Evolutionary conservation across 2,113 vertebrate genomes (phyloP), one percentile per base, ranked within the genome.

Genomic region (Xenopus tropicalis): DNA sequence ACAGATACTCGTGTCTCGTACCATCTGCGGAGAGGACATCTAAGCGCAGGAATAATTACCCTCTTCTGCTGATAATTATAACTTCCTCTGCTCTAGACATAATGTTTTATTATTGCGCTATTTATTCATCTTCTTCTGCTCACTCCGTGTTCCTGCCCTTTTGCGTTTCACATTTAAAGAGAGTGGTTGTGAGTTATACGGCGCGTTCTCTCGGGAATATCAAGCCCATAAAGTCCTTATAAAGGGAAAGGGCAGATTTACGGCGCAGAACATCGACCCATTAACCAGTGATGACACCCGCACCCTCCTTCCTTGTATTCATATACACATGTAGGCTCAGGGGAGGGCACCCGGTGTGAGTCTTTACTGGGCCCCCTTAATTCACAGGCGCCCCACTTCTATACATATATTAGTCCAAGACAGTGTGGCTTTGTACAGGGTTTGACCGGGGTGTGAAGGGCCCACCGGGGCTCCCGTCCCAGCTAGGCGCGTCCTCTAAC

Each of bases 31-130:
- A 17, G 64, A 66, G 48, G 44, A 59, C 46, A 23, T 57, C 20
- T n/a, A 9, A 61, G 56, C 51, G 44, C 20, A 37, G 63, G 59
- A 67, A 66, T 74, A 74, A 74, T 74, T 52, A 61, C 23, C 52
- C 71, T 66, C 63, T 58, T 48, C 71, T 74, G 44, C 21, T 59
- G 52, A 54, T 66, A 67, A 74, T 66, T 59, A 74, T 74, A 66
- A 48, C 64, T 46, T 59, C 20, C 25, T 7, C 17, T n/a, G 4
- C 23, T 59, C 37, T 48, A n/a, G n/a, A 14, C 3, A 37, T 20
- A 44, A 46, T 42, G 19, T 42, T 48, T 74, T 48, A 51, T 48
- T 51, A 65, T 65, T 43, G 62, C n/a, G 52, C 25, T 19, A 24
- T 62, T 46, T 6, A 13, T 37, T 19, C 54, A 16, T 20, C 37